phyloP scores from a whole-genome alignment of 92 coral and sea anemone genomes.

The Micromussa lordhowensis region DNA sequence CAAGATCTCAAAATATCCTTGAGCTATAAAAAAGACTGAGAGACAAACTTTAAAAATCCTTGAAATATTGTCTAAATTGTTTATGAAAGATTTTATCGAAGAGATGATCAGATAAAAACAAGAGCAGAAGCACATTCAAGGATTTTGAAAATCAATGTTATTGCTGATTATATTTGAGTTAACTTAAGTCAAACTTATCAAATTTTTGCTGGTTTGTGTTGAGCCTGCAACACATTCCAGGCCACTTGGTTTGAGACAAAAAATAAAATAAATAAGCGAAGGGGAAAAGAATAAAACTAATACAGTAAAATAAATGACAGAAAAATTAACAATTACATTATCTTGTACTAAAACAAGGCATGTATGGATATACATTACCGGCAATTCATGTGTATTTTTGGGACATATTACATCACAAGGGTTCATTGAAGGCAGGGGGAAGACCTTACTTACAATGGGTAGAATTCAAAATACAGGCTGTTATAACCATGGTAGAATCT shows the following conservation, averaged over 20 bases:
- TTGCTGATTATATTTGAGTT: not conserved
- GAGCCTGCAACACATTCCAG: slow-evolving; percentile 56
- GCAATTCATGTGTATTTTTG: not conserved
- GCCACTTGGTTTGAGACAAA: not conserved
- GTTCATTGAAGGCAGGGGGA: not conserved
- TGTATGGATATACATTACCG: no score
- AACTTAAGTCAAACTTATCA: not conserved
- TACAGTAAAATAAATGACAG: not conserved
- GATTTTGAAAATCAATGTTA: slow-evolving; percentile 2
- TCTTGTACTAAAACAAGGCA: no score
- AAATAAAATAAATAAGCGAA: not conserved
- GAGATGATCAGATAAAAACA: not conserved
- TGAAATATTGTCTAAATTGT: not conserved
- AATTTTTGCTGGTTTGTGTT: slow-evolving; percentile 31
- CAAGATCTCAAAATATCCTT: slow-evolving; percentile 24
- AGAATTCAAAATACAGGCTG: not conserved
- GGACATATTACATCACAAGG: not conserved
- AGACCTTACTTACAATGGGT: not conserved
- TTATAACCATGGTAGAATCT: not conserved
- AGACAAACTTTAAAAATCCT: not conserved
- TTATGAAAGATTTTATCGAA: not conserved
- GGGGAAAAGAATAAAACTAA: not conserved
- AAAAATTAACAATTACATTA: no score
- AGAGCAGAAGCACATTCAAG: not conserved
- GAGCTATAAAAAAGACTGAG: slow-evolving; percentile 6